Evolutionary conservation across 53 echinoderm and acorn worm genomes (phyloP), one percentile per base, ranked within the genome.

Genomic region (Antedon mediterranea): DNA sequence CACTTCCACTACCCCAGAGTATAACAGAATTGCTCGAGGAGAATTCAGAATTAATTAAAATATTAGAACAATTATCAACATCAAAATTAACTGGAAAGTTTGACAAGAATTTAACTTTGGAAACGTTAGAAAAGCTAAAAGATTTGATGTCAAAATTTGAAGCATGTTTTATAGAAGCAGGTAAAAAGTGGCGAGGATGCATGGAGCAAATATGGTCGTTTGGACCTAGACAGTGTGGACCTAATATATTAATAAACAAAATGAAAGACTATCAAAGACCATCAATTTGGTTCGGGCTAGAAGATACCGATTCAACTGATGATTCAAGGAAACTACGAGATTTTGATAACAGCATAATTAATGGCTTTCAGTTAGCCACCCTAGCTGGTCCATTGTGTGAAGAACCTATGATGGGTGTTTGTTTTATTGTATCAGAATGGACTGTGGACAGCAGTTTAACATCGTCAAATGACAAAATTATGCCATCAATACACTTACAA

Each of bases 331-430:
- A 31, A 43, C 29, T 90, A 43, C 32, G 88, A 70, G 82, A 90
- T 44, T 90, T 86, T 86, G 98, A 98, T 79, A 90, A 90, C 42
- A 88, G 98, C 74, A 78, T 98, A 30, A 86, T 90, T 43, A 92
- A 93, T 71, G 98, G 98, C 3, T 98, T 98, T 80, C 98, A 98
- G 82, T 71, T 98, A 33, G 98, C 92, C 0, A 93, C 98, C 20
- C 88, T 98, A n/a, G 85, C 90, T 33, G 98, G 98, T 15, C 98
- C 98, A 31, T 82, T 93, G 30, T 93, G 90, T 73, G 98, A 92
- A 33, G 98, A 98, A 78, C 98, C 98, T 0, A 93, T 98, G 92
- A 98, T 93, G 92, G 98, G 98, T 0, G 90, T 98, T 37, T 92
- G 98, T 43, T 88, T 92, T 71, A 34, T 72, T 0, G 74, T 98